Base-by-base conservation (phyloP, 2,113 vertebrate genomes). In the Calidris pugnax region DNA sequence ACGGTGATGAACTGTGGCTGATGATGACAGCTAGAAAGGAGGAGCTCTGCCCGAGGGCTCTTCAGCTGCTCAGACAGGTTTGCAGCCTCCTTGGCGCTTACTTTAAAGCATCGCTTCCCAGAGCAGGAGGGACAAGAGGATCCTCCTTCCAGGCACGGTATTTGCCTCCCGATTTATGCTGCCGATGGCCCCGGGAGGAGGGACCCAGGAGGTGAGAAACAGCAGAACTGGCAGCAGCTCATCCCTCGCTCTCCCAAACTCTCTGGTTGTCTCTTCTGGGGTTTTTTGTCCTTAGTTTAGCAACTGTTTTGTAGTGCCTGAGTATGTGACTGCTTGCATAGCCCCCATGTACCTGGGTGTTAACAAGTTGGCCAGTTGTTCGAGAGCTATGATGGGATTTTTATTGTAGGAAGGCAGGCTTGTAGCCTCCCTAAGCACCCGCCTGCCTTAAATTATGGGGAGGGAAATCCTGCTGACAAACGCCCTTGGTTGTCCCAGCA, bases 391-490 rank as follows among this genome's bases (percentile, higher is more conserved):
- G 67, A 20, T 0, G 18, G 85, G 75, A 6, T 77, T 84, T 89
- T 47, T 56, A 4, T 12, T 37, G 17, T 30, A 33, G 72, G 28
- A 59, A 71, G 6, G 22, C 22, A 28, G 67, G 66, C 63, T 74
- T 75, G 62, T 8, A 71, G 73, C 78, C 69, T 62, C 62, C 10
- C 53, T 4, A 2, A 68, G 59, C 84, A 50, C 47, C 41, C 47
- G 12, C 57, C 30, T 56, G 43, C 73, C 87, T 66, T 67, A 4
- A 80, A 79, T 92, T 21, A 4, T 0, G 1, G 60, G 77, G 26
- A 91, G 91, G 96, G 87, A 69, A 93, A 76, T 95, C 87, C 89
- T 93, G 84, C 84, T 86, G 94, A 72, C 60, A 45, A 50, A 48
- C 22, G 3, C 71, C 82, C 74, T 68, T 17, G 24, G 67, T 81